Conservation (phyloP, 2,797 vertebrate genomes). For the Mionectes olivaceus region DNA sequence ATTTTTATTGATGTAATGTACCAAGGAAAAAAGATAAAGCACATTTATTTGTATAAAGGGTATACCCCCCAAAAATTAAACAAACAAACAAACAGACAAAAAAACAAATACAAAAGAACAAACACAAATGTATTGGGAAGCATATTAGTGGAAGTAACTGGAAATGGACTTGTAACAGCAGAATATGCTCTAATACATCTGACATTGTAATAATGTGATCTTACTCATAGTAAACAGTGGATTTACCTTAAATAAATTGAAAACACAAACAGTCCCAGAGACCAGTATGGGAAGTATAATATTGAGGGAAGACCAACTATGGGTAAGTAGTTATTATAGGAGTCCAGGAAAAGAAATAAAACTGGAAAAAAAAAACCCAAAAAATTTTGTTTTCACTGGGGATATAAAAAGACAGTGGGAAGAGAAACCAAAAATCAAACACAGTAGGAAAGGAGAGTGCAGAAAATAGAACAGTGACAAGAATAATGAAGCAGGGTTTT, state of each 20-base stretch:
- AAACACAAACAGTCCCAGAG: background rate
- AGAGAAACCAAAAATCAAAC: background rate
- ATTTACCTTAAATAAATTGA: background rate
- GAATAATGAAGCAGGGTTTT: background rate
- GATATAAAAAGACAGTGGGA: background rate
- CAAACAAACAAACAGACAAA: background rate
- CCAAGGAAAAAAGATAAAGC: background rate
- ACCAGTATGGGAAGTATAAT: background rate
- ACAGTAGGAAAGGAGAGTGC: background rate
- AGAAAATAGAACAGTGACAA: background rate
- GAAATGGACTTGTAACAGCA: background rate
- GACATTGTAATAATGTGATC: background rate
- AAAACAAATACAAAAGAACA: background rate
- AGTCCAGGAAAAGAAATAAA: background rate
- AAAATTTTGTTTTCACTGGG: background rate
- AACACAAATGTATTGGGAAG: background rate
- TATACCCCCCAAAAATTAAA: background rate
- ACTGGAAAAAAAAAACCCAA: background rate
- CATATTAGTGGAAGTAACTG: background rate
- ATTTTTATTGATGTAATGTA: background rate
- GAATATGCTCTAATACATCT: background rate
- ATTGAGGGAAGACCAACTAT: background rate
- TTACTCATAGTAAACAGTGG: background rate
- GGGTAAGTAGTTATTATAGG: background rate
- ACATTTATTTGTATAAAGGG: background rate